Conservation (phyloP, 2,888 invertebrate species). For the Prosopocoilus inquinatus region DNA sequence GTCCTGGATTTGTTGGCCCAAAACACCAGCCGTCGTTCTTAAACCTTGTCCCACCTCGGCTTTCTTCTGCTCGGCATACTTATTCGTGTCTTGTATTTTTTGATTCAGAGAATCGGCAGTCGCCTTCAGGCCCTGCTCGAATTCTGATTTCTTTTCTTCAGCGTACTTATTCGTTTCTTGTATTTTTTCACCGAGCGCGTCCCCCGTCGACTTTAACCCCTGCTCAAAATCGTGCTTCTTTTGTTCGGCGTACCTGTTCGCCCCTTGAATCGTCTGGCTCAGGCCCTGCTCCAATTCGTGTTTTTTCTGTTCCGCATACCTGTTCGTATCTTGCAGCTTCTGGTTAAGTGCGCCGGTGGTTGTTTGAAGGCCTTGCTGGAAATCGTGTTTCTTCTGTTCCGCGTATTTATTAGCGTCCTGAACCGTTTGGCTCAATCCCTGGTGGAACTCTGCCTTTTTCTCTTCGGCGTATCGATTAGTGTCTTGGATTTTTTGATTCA, state of each 20-base stretch:
- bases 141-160: conserved; percentile 15
- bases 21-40: conserved; percentile 1
- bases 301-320: conserved; percentile 19
- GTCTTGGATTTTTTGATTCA: conserved; percentile 16
- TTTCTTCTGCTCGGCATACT: conserved; percentile 13
- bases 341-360: conserved; percentile 17
- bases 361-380: conserved; percentile 24
- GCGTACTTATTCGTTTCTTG: conserved; percentile 23
- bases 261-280: conserved; percentile 22
- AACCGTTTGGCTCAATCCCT: conserved; percentile 20
- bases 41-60: conserved; percentile 11
- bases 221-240: conserved; percentile 16
- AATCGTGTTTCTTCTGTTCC: conserved; percentile 19
- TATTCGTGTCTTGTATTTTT: conserved; percentile 19
- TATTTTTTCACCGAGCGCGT: conserved; percentile 13
- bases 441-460: conserved; percentile 11
- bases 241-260: conserved; percentile 14
- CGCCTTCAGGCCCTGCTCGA: conserved; percentile 8
- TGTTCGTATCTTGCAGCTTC: conserved; percentile 20
- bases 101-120: conserved; percentile 17
- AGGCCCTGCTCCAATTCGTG: conserved; percentile 11
- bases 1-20: conserved; percentile 14
- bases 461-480: conserved; percentile 12
- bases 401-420: conserved; percentile 17
- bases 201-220: conserved; percentile 12